Conservation (phyloP, 2,797 vertebrate species). For the Girardinus metallicus region DNA sequence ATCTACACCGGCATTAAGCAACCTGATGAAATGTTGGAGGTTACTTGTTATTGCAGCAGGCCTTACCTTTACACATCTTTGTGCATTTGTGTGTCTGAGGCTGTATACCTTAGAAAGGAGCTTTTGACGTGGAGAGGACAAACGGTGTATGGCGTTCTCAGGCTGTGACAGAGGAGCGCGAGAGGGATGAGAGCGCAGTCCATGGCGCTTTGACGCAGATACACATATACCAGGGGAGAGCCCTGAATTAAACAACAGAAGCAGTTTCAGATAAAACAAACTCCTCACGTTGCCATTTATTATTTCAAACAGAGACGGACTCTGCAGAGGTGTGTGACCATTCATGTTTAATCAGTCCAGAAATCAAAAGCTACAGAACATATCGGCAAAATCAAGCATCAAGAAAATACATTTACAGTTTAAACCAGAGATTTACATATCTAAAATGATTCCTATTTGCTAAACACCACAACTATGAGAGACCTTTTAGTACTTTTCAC, state of each 20-base stretch:
- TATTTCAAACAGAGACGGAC: slow-evolving; percentile 28
- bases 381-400: slow-evolving; percentile 8
- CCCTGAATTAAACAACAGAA: slow-evolving; percentile 68
- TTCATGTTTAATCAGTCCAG: slow-evolving; percentile 27
- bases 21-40: background rate
- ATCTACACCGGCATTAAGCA: background rate
- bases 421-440: too few species aligned
- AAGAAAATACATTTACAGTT: background rate
- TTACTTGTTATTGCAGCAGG: background rate
- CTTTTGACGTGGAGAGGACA: slow-evolving; percentile 70
- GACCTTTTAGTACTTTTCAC: background rate
- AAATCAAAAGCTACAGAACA: slow-evolving; percentile 25
- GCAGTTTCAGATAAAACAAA: slow-evolving; percentile 36
- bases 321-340: slow-evolving; percentile 17
- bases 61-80: background rate
- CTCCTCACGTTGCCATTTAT: slow-evolving; percentile 45
- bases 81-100: slow-evolving; percentile 12
- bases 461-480: background rate
- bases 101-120: slow-evolving; percentile 81
- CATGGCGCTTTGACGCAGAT: slow-evolving; percentile 81
- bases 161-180: slow-evolving; percentile 84
- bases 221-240: slow-evolving; percentile 84
- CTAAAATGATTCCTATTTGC: background rate
- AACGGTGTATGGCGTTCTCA: slow-evolving; percentile 85
- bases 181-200: slow-evolving; percentile 86